phyloP scores from a whole-genome alignment of 1,140 invertebrate species.

The Aphis craccivora region DNA sequence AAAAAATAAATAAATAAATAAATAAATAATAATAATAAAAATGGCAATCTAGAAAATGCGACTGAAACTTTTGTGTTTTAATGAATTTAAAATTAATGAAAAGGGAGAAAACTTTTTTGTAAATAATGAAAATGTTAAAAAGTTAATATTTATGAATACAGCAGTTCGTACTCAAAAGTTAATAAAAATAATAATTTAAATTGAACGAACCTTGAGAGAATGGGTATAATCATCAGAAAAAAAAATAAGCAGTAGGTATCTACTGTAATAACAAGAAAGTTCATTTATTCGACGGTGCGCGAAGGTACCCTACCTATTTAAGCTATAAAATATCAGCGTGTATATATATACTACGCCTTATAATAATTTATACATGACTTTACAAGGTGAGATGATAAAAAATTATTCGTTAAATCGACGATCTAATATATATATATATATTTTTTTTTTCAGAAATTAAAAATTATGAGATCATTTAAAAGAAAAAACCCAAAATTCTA shows the following conservation, averaged over 20 bases:
- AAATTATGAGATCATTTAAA: neutral
- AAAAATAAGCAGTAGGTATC: neutral
- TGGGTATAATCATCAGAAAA: neutral
- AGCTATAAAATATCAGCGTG: neutral
- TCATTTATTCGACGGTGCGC: neutral
- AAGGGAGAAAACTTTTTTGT: slow-evolving; percentile 28
- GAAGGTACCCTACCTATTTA: neutral
- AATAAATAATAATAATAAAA: neutral
- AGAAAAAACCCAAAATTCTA: neutral
- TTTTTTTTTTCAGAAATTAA: neutral
- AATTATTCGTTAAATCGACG: slow-evolving; percentile 11
- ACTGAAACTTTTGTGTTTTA: neutral
- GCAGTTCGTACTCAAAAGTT: slow-evolving; percentile 11
- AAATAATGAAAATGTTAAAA: slow-evolving; percentile 22
- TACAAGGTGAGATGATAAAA: neutral
- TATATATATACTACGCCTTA: neutral
- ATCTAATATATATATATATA: neutral
- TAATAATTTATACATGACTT: neutral
- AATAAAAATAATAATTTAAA: slow-evolving; percentile 26
- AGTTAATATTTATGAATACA: neutral
- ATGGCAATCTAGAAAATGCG: neutral
- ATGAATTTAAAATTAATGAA: slow-evolving; percentile 36
- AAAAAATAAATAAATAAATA: too few relatives aligned
- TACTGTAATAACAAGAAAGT: neutral
- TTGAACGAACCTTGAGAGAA: neutral